Base-by-base conservation (phyloP, 2,113 vertebrate genomes). In the Silurus meridionalis region DNA sequence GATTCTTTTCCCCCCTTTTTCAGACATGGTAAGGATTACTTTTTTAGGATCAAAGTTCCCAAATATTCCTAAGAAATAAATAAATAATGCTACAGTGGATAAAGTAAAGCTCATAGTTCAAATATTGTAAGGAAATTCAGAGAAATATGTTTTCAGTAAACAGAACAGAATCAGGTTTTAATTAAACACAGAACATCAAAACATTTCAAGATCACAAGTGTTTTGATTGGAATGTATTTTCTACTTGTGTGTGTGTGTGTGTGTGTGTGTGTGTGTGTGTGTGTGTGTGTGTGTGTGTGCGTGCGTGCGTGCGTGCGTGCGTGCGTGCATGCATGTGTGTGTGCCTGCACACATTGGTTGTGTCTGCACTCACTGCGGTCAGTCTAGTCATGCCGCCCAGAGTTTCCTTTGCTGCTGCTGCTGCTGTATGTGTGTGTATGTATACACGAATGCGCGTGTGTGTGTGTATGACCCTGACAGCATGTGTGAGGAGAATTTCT, bases 331-430 rank as follows among this genome's bases (percentile, higher is more conserved):
- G 63, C 15, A 8, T 82, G 83, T 46, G 64, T 72, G 74, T 50
- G 85, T 77, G 82, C 60, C 66, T 66, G 77, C 66, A 80, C 48
- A 61, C 85, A 83, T 83, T 85, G 79, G 84, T 78, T 84, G 78
- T 79, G 78, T 71, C 74, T 87, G 63, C 85, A 77, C 53, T 74
- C 85, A 28, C 83, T 90, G 89, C 37, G 86, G 87, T 88, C 84
- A 88, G 53, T 83, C 67, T 84, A 84, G 83, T 87, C 84, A 69
- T 83, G 83, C 83, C 86, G 83, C 75, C 83, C 67, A 80, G 81
- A 89, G 80, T 86, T 89, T 90, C 86, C 87, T 87, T 83, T 82
- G 57, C 86, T 89, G 84, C 82, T 84, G 28, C 28, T 37, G 37
- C 37, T 37, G 37, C 37, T 37, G 37, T 37, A 37, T 37, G 37